These are phyloP conservation scores for Heteromormyrus szaboi DNA, from an alignment of 2,797 vertebrate genomes.

Conservation along the genomic window DNA sequence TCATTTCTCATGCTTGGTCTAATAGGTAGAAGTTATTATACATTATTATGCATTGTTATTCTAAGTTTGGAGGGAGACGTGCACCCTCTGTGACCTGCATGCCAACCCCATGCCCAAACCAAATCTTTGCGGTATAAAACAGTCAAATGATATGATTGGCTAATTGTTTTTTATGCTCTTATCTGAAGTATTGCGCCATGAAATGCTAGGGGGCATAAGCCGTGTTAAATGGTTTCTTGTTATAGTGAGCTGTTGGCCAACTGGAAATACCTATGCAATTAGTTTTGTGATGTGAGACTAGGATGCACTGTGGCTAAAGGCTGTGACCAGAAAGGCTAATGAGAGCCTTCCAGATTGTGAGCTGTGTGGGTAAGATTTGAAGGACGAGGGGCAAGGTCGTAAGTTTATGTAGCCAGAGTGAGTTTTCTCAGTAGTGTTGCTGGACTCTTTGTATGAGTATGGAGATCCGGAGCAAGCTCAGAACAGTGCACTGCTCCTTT, in stretches of 20 bases:
- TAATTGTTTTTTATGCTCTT: not conserved
- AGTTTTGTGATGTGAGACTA: not conserved
- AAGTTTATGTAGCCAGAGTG: not conserved
- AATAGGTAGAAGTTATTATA: not conserved
- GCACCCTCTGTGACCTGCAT: not conserved
- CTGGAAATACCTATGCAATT: not conserved
- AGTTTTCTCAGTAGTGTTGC: not conserved
- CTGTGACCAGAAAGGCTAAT: not conserved
- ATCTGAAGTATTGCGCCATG: not conserved
- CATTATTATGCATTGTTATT: not conserved
- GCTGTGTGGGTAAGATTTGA: not conserved
- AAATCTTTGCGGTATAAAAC: not conserved
- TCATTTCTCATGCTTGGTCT: not conserved
- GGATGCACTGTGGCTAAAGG: not conserved
- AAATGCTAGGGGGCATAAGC: not conserved
- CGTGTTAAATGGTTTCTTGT: not conserved
- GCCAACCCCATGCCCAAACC: not conserved
- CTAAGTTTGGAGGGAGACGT: not conserved
- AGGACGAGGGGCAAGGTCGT: not conserved
- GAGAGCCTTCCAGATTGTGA: not conserved
- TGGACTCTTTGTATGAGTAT: not conserved
- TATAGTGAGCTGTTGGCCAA: not conserved
- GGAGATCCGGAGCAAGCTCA: not conserved
- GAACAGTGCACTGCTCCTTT: not conserved
- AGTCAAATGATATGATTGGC: not conserved